phyloP scores from a whole-genome alignment of 2,113 vertebrate genomes.

The Callorhinus ursinus region DNA sequence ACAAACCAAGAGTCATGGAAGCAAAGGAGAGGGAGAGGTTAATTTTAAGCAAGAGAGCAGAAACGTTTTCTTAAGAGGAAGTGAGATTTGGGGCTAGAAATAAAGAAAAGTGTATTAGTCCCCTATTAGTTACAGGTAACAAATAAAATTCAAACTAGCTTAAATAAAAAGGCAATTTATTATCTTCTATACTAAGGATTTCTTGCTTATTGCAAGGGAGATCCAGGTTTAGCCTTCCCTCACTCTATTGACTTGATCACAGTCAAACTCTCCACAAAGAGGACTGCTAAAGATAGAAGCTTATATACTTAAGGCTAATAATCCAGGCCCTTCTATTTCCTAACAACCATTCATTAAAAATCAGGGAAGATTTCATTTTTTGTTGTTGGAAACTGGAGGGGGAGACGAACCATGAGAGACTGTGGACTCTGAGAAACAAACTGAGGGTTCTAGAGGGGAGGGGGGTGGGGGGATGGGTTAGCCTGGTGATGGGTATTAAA shows the following conservation, averaged over 20 bases:
- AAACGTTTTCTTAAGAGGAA: background rate
- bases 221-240: background rate
- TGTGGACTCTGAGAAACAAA: too few species aligned
- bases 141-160: conserved; percentile 20
- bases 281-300: background rate
- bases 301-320: background rate
- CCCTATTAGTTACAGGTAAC: background rate
- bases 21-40: background rate
- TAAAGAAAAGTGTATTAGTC: background rate
- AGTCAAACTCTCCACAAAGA: background rate
- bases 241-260: background rate
- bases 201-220: background rate
- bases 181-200: background rate
- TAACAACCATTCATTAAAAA: background rate
- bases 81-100: background rate
- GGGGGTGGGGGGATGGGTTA: too few species aligned
- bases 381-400: too few species aligned
- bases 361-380: background rate
- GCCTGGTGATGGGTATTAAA: too few species aligned
- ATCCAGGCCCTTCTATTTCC: background rate
- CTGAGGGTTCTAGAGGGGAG: too few species aligned
- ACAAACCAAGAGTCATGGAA: background rate
- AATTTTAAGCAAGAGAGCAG: background rate
- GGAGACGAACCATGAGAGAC: too few species aligned
- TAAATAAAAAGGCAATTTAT: background rate